phyloP scores from a whole-genome alignment of 2,113 vertebrate species.

The Orthonyx spaldingii region DNA sequence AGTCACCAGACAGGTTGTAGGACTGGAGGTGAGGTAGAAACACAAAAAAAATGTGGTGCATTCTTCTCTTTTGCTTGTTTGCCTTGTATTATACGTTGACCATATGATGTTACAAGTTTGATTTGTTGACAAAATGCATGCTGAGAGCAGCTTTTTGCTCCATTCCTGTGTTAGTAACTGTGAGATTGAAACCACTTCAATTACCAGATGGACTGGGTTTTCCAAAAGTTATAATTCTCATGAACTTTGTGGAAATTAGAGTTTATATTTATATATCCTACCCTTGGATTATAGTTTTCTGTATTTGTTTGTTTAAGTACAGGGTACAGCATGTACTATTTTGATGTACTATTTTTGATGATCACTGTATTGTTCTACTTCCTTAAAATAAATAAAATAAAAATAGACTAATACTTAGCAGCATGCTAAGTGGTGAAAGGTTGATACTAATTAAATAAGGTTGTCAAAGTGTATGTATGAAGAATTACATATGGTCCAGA shows the following conservation, averaged over 20 bases:
- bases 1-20: neutral
- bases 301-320: conserved; percentile 54
- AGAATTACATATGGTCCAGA: neutral
- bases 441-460: neutral
- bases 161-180: neutral
- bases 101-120: neutral
- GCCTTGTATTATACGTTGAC: neutral
- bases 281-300: neutral
- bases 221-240: conserved; percentile 2
- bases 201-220: neutral
- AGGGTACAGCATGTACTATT: conserved; percentile 13
- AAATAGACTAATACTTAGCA: conserved; percentile 31
- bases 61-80: neutral
- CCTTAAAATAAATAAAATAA: conserved; percentile 51
- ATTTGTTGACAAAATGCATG: neutral
- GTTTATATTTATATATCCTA: conserved; percentile 29
- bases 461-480: neutral
- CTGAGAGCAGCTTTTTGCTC: neutral
- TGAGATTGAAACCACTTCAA: neutral
- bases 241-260: neutral
- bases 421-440: neutral
- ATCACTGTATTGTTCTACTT: conserved; percentile 46
- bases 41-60: neutral
- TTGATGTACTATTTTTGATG: conserved; percentile 44
- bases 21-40: neutral